Base-by-base conservation (phyloP, 1,140 invertebrate species). In the Scylla paramamosain region DNA sequence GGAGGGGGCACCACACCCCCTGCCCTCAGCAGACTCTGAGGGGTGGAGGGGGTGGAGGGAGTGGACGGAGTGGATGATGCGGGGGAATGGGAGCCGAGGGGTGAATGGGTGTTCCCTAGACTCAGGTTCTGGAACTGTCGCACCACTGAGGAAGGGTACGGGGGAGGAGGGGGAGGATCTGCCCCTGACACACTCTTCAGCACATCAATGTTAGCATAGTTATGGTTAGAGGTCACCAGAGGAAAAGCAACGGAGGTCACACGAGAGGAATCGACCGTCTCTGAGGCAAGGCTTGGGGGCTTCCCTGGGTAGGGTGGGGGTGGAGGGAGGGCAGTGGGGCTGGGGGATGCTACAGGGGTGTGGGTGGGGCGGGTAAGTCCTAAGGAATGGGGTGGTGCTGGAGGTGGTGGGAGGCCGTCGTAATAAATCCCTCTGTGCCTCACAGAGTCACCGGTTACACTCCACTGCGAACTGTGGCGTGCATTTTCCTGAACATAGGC, bases 401-500 rank as follows among this genome's bases (percentile, higher is more conserved):
- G 95, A 39, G 95, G 95, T n/a, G 95, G 95, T 4, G 95, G 95
- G 31, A 95, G 32, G 16, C 87, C 45, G 59, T 95, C 95, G 45
- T 95, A 93, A 91, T 95, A 95, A 82, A 95, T 84, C 2, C 95
- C 95, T 59, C 95, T 29, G 31, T 95, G 95, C 52, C 95, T 88
- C 14, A 95, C 95, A 4, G 92, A 93, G 87, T 95, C 95, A 93
- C 95, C 92, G 83, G 59, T 95, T 52, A 96, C 94, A 93, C 91
- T 95, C 96, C 96, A 96, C 86, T 96, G 95, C 6, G 95, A 93
- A 96, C 92, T 94, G 87, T 94, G 96, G 29, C 93, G 39, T 14
- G 91, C 90, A 86, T 96, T 95, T 95, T 96, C 95, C 82, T 96
- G 91, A 31, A 97, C 92, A 90, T 98, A 97, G 95, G 98, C 97